These are phyloP conservation scores for Hemithea aestivaria DNA, from an alignment of 2,888 invertebrate species.

Conservation along the genomic window DNA sequence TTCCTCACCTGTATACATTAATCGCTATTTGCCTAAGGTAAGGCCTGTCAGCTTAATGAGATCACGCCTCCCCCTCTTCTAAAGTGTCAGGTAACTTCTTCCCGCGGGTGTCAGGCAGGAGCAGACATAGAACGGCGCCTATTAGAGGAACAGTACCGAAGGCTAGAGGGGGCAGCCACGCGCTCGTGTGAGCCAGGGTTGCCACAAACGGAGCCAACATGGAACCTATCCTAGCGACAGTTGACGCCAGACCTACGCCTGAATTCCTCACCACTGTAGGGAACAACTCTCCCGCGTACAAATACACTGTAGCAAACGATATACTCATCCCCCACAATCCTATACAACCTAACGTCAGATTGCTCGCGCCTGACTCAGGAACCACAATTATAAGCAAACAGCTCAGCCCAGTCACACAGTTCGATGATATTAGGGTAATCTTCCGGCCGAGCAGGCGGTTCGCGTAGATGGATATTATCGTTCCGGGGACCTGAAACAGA, in stretches of 20 bases:
- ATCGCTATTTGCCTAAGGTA: too few relatives aligned
- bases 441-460: constrained; percentile 84
- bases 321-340: constrained; percentile 91
- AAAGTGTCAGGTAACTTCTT: constrained; percentile 88
- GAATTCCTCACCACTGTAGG: constrained; percentile 93
- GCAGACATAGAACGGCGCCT: constrained; percentile 82
- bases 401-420: constrained; percentile 82
- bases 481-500: constrained; percentile 75
- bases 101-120: constrained; percentile 89
- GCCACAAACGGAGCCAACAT: constrained; percentile 91
- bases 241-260: constrained; percentile 91
- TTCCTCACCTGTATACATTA: too few relatives aligned
- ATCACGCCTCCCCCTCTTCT: constrained; percentile 84
- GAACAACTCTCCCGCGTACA: constrained; percentile 93
- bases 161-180: constrained; percentile 84
- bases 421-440: constrained; percentile 81
- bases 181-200: constrained; percentile 75
- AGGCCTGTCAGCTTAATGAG: constrained; percentile 16
- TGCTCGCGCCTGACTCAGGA: constrained; percentile 63
- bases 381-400: constrained; percentile 82
- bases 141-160: constrained; percentile 85
- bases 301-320: constrained; percentile 90
- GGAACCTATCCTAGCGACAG: constrained; percentile 91
- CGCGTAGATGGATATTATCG: constrained; percentile 81
- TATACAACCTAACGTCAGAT: constrained; percentile 83